Base-by-base conservation (phyloP, 1,140 invertebrate genomes). In the Dolichoris vasculosae region DNA sequence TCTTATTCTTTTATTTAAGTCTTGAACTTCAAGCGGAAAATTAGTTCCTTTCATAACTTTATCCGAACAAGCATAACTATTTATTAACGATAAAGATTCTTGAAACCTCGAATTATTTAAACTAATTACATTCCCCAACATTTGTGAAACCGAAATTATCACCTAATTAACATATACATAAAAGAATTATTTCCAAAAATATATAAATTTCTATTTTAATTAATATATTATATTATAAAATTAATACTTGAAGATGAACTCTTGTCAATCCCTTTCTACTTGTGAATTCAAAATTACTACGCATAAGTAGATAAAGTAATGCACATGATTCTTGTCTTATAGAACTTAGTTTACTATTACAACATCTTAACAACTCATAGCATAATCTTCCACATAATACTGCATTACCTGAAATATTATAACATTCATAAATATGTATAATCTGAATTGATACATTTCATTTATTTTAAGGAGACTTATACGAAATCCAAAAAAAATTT, bases 31-130 rank as follows among this genome's bases (percentile, higher is more conserved):
- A 32, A 95, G 93, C 4, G 97, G 96, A 91, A 98, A 97, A 48
- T 96, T 96, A 82, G 97, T 97, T 88, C 96, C 96, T 93, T 98
- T 98, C 97, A 99, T 98, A 13, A 96, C 97, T 94, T 98, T 98
- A 91, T 99, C 98, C 86, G 97, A 98, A 17, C 95, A 96, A 0
- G 98, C 97, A 91, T 98, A 98, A 90, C 97, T 98, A 90, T 98
- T 98, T 88, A 99, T 98, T 13, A 98, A 95, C 0, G 97, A 97
- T 0, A 99, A 92, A 87, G 97, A 97, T 92, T 98, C 98, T 94
- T 98, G 97, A 92, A 99, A 98, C 32, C 97, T 94, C 30, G 97
- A 95, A 91, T 97, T 98, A 91, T 98, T 98, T 67, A 98, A 93
- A 17, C 96, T 96, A 51, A 97, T 96, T 7, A 97, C 95, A 90